Conservation (phyloP, 2,113 vertebrate species). For the Hippotragus niger region DNA sequence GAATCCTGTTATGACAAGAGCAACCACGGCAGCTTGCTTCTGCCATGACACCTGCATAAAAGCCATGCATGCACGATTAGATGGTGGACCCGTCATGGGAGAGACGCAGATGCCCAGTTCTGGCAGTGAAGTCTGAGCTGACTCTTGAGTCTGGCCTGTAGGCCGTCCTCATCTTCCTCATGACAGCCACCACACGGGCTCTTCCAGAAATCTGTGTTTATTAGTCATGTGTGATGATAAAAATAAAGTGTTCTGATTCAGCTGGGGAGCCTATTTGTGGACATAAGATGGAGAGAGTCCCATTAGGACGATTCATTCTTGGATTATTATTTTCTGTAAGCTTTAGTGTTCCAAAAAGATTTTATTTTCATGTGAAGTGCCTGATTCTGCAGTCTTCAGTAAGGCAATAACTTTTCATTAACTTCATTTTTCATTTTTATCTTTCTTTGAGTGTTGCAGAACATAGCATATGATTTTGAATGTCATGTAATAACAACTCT, state of each 20-base stretch:
- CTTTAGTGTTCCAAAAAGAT: constrained; percentile 56
- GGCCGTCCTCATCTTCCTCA: not conserved
- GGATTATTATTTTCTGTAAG: constrained; percentile 67
- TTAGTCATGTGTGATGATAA: constrained; percentile 1
- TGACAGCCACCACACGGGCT: not conserved
- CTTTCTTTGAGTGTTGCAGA: constrained; percentile 60
- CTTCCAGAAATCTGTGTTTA: not conserved
- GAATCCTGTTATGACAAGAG: not conserved
- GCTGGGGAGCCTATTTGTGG: constrained; percentile 51
- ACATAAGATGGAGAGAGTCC: constrained; percentile 11
- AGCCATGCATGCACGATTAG: accelerated
- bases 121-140: accelerated
- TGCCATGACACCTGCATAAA: accelerated
- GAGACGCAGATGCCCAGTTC: accelerated
- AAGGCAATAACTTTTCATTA: constrained; percentile 70
- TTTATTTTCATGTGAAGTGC: constrained; percentile 68
- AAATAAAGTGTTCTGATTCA: constrained; percentile 25
- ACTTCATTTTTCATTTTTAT: constrained; percentile 74
- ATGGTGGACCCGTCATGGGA: accelerated
- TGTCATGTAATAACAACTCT: constrained; percentile 60
- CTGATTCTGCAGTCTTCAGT: constrained; percentile 66
- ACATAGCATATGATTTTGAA: constrained; percentile 61
- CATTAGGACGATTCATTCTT: constrained; percentile 55
- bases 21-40: too few relatives aligned
- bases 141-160: accelerated